Conservation (phyloP, 1,140 invertebrate genomes). For the Thaumatotibia leucotreta region DNA sequence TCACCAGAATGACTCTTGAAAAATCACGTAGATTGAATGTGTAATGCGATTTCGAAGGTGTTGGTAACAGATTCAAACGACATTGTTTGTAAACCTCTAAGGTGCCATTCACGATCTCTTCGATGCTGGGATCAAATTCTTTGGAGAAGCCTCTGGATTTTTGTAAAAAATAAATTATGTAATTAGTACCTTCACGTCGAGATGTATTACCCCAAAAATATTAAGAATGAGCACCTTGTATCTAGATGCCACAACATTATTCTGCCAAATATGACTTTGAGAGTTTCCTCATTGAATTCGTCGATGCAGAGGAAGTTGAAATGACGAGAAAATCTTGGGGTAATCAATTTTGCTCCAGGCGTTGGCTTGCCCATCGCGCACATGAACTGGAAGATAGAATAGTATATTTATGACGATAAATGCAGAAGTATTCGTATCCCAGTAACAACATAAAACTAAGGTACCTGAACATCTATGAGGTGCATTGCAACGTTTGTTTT, state of each 20-base stretch:
- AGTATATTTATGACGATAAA: not conserved
- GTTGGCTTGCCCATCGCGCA: slow-evolving; percentile 92
- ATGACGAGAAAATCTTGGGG: slow-evolving; percentile 92
- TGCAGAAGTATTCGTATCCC: not conserved
- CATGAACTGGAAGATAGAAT: slow-evolving; percentile 78
- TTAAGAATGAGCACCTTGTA: slow-evolving; percentile 78
- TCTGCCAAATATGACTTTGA: slow-evolving; percentile 92
- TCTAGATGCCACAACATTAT: slow-evolving; percentile 97
- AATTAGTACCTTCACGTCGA: not conserved
- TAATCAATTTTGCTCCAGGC: slow-evolving; percentile 89
- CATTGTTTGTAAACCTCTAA: slow-evolving; percentile 92
- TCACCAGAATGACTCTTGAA: slow-evolving; percentile 91
- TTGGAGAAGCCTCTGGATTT: slow-evolving; percentile 90
- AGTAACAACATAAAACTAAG: not conserved
- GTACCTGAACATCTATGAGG: slow-evolving; percentile 91
- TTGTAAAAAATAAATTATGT: slow-evolving; percentile 21
- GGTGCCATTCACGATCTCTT: slow-evolving; percentile 92
- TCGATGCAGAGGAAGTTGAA: slow-evolving; percentile 94
- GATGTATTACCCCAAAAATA: not conserved
- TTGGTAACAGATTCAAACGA: slow-evolving; percentile 89
- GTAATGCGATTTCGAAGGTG: slow-evolving; percentile 94
- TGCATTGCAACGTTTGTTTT: slow-evolving; percentile 91
- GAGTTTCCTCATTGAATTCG: slow-evolving; percentile 91
- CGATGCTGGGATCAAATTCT: slow-evolving; percentile 95
- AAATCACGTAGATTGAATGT: slow-evolving; percentile 97